Evolutionary conservation across 2,797 vertebrate genomes (phyloP).

Genomic region (Octomys mimax): DNA sequence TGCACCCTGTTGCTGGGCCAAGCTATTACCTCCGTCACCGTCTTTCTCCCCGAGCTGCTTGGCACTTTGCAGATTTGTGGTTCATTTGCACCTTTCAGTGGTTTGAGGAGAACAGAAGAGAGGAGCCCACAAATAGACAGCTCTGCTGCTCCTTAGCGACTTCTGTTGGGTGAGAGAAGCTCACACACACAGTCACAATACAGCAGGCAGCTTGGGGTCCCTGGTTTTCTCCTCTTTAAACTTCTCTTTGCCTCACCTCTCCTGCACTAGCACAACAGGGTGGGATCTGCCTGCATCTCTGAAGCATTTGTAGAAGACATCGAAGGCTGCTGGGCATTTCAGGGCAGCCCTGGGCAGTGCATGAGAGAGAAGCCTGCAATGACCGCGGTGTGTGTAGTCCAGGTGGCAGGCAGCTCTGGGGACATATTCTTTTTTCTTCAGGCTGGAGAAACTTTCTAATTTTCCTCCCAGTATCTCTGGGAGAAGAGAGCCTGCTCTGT

Average conservation of each 20-base stretch:
- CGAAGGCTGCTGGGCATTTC: neutral
- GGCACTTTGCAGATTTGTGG: conserved; percentile 38
- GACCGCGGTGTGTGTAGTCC: neutral
- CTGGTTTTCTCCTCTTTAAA: neutral
- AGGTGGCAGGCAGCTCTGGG: neutral
- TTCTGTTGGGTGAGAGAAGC: neutral
- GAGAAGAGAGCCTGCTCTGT: conserved; percentile 63
- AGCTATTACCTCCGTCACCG: neutral
- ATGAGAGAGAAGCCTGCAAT: neutral
- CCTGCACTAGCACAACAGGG: neutral
- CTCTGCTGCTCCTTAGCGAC: conserved; percentile 44
- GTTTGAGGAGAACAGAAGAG: conserved; percentile 26
- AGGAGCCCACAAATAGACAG: neutral
- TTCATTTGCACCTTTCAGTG: conserved; percentile 27
- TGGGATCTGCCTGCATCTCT: neutral
- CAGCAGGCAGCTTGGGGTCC: no score
- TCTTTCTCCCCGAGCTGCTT: neutral
- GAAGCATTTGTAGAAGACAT: neutral
- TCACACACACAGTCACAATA: fast-evolving
- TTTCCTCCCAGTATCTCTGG: conserved; percentile 71
- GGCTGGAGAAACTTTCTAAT: conserved; percentile 70
- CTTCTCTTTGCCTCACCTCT: neutral
- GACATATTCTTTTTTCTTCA: conserved; percentile 35
- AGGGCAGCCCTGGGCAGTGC: neutral
- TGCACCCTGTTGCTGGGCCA: neutral